A percentile compares a stretch with the other conserved stretches of the same genome.
Conservation (phyloP, 2,113 vertebrate species). For the Chlorocebus sabaeus region DNA sequence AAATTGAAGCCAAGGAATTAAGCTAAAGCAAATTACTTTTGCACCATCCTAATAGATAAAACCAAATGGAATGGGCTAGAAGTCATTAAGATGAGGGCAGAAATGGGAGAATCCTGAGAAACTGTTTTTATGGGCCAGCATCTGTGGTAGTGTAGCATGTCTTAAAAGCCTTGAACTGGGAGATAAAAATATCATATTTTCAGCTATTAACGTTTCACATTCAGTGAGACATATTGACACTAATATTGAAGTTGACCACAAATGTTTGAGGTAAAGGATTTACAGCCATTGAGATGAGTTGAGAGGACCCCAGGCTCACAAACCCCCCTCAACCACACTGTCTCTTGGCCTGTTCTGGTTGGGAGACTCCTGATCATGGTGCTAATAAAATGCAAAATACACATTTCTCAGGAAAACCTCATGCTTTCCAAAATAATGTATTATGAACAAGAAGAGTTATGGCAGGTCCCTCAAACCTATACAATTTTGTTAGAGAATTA, state of each 20-base stretch:
- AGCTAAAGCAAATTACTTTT: background rate
- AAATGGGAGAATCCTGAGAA: background rate
- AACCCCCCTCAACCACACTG: background rate
- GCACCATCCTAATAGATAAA: background rate
- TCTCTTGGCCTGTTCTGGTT: background rate
- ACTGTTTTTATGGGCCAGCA: background rate
- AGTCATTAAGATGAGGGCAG: background rate
- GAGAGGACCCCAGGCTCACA: background rate
- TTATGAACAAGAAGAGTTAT: background rate
- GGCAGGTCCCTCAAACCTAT: background rate
- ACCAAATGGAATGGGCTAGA: background rate
- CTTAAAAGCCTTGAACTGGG: background rate
- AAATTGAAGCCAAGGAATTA: background rate
- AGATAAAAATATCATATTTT: background rate
- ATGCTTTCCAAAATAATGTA: background rate
- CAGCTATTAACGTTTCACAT: background rate
- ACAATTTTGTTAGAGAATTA: background rate
- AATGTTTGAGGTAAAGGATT: background rate
- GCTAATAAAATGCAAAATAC: background rate
- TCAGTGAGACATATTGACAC: background rate
- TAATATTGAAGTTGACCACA: background rate
- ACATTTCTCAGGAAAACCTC: background rate
- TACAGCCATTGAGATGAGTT: background rate
- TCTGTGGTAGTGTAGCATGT: background rate
- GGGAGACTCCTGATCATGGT: background rate